Conservation (phyloP, 30 jellyfish, hydroid and myxozoan species). For the Aurelia coerulea region DNA sequence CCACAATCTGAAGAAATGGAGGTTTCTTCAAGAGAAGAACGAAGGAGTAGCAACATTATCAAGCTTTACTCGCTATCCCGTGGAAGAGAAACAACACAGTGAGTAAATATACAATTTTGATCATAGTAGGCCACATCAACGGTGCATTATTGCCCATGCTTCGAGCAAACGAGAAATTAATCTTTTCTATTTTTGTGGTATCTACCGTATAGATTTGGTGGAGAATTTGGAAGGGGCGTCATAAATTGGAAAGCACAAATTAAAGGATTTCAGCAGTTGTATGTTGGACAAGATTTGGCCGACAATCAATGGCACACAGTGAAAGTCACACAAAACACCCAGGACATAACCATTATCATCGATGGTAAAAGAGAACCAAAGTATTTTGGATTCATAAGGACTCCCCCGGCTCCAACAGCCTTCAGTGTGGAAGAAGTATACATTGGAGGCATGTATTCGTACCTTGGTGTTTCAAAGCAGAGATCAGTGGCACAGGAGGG, state of each 20-base stretch:
- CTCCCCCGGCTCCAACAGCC: conserved; percentile 89
- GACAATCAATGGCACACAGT: conserved; percentile 94
- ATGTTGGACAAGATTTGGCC: conserved; percentile 85
- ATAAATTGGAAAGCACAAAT: conserved; percentile 66
- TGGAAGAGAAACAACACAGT: too few species aligned
- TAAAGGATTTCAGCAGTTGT: conserved; percentile 79
- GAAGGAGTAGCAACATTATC: too few species aligned
- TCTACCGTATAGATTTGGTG: conserved; percentile 73
- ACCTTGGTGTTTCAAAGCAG: conserved; percentile 45
- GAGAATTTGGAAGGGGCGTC: conserved; percentile 84
- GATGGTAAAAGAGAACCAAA: conserved; percentile 66
- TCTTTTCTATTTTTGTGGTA: too few species aligned
- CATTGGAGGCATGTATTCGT: conserved; percentile 79
- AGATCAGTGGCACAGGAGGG: conserved; percentile 71
- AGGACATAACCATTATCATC: conserved; percentile 69
- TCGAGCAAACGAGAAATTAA: too few species aligned
- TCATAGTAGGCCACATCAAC: too few species aligned
- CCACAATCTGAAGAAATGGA: too few species aligned
- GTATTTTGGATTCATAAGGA: conserved; percentile 57
- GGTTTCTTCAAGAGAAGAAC: too few species aligned
- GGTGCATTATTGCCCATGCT: too few species aligned
- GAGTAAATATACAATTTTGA: too few species aligned
- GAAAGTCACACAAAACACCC: conserved; percentile 67
- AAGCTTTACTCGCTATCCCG: too few species aligned
- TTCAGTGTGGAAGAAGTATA: conserved; percentile 66